Base-by-base conservation (phyloP, 2,113 vertebrate species). In the Cynopterus brachyotis region DNA sequence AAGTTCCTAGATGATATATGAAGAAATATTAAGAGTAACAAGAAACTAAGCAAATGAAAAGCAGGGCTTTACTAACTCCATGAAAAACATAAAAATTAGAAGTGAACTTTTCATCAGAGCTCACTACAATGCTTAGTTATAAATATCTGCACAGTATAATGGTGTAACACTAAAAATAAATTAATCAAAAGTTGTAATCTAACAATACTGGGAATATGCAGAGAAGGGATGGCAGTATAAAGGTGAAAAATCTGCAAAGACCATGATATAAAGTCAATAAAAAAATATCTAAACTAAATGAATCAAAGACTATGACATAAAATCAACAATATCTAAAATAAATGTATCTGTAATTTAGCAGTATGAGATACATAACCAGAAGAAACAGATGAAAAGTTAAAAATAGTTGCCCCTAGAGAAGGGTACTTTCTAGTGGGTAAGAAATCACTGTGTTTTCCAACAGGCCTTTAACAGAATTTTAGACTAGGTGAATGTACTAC, bases 221-320 rank as follows among this genome's bases (percentile, higher is more conserved):
- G 9, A 64, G 32, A 82, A 93, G 37, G 76, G 53, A 86, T 62
- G 9, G 42, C 60, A 57, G 10, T 35, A 12, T 64, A 94, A 94
- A 64, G 16, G 22, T 24, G 12, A 59, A 69, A 86, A 90, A 66
- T 70, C n/a, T 40, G 53, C 55, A 86, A 60, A 89, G 28, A 85
- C 42, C 10, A 30, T 37, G 93, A 81, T 66, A 76, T 59, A 82
- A 90, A 78, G 8, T 67, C 32, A 91, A 90, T 45, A 50, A 53
- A 76, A 76, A 24, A 57, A 45, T 67, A 22, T 75, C 62, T 83
- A 89, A 91, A 95, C 91, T 67, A 78, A 87, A 93, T 83, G 5
- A 80, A 40, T 80, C 64, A 81, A 96, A 73, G 28, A 85, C 42
- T 6, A 30, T 37, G 90, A 81, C 60, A 76, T 59, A 82, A 90